Base-by-base conservation (phyloP, 2,113 vertebrate genomes). In the Trematocara zebra region DNA sequence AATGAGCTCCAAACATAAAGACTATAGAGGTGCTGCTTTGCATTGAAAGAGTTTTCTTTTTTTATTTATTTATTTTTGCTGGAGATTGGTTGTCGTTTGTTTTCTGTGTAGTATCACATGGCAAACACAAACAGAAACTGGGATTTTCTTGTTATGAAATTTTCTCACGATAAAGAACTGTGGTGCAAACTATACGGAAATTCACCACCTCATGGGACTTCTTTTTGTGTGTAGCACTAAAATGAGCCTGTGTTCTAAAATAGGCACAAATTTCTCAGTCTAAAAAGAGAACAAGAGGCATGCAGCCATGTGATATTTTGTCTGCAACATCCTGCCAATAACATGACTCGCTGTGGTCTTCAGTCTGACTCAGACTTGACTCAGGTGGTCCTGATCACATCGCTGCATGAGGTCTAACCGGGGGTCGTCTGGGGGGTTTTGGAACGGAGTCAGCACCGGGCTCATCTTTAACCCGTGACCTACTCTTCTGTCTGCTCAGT, bases 361-460 rank as follows among this genome's bases (percentile, higher is more conserved):
- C 9, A 57, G 40, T 87, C 69, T 89, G 92, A 92, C 89, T 92
- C 89, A 91, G 51, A 37, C 78, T 26, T 67, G 89, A 82, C 89
- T 89, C 81, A 69, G 89, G 82, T 64, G 88, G 85, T 84, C 87
- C 40, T 3, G 76, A 80, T 54, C n/a, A 28, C 42, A 20, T 42
- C 3, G 5, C 81, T 37, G 80, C 51, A 74, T 61, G 79, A 56
- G 23, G 83, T 78, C 52, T 76, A 18, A 76, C 6, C 5, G 1
- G 14, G n/a, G 72, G 82, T 78, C 8, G 72, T 80, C 23, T 82
- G 72, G n/a, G 78, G 67, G 40, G n/a, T 56, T 51, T 51, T 80
- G 18, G 26, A 76, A n/a, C 44, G 10, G 72, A 11, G 72, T 76
- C 72, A 83, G 53, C 6, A 1, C 20, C 7, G 11, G 20, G 37